phyloP scores from a whole-genome alignment of 1,140 invertebrate species.

The Propsilocerus akamusi region DNA sequence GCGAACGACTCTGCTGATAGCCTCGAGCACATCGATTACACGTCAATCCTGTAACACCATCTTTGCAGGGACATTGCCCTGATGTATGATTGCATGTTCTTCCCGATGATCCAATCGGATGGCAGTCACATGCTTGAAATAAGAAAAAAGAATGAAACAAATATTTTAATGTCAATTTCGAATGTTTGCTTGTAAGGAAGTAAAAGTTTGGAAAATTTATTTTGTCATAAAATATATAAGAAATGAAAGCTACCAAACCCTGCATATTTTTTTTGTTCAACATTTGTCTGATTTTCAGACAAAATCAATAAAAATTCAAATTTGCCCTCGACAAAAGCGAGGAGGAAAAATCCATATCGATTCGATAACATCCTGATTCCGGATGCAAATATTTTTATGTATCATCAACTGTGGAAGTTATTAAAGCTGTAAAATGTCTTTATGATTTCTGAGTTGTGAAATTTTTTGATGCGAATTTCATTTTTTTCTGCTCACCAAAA shows the following conservation, averaged over 20 bases:
- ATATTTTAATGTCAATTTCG: background rate
- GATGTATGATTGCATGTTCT: slow-evolving; percentile 79
- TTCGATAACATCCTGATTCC: no score
- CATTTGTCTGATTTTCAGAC: background rate
- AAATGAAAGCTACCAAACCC: background rate
- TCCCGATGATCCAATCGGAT: slow-evolving; percentile 76
- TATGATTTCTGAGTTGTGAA: background rate
- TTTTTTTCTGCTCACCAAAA: no score
- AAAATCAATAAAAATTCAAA: background rate
- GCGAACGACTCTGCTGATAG: slow-evolving; percentile 74
- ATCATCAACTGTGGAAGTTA: no score
- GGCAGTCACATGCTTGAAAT: slow-evolving; percentile 69
- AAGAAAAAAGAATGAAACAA: slow-evolving; percentile 1
- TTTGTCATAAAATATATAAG: no score
- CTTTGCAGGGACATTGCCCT: slow-evolving; percentile 85
- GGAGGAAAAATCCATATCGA: no score
- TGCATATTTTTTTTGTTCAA: background rate
- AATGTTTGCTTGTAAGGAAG: no score
- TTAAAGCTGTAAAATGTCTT: no score
- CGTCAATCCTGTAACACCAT: slow-evolving; percentile 70
- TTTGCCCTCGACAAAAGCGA: background rate
- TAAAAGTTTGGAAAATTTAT: no score
- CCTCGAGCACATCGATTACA: slow-evolving; percentile 81
- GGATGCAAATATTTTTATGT: no score
- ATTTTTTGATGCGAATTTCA: background rate